Percentiles rank a stretch among this genome's conserved stretches.
Evolutionary conservation across 2,888 invertebrate species (phyloP).

Genomic region (Xylophagus ater): DNA sequence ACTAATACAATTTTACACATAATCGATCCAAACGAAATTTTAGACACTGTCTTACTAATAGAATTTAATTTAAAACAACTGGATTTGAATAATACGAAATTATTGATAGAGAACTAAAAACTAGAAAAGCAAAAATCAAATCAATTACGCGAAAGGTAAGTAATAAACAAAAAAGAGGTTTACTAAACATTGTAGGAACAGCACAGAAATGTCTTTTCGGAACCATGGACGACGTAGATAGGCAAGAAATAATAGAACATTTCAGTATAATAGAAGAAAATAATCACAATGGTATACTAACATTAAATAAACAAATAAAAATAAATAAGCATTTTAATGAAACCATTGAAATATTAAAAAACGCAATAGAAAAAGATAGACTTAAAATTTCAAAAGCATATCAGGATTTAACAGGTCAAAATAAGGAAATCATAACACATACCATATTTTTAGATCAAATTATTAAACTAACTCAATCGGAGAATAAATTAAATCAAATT

Average conservation of each 20-base stretch:
- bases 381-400: conserved; percentile 8
- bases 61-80: conserved; percentile 8
- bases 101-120: conserved; percentile 7
- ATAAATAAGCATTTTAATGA: conserved; percentile 13
- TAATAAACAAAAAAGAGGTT: too few species aligned
- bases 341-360: conserved; percentile 12
- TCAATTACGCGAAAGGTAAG: conserved; percentile 9
- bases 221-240: conserved; percentile 10
- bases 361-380: conserved; percentile 11
- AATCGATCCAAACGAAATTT: conserved; percentile 12
- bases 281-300: conserved; percentile 12
- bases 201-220: conserved; percentile 11
- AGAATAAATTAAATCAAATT: conserved; percentile 5
- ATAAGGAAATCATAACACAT: conserved; percentile 4
- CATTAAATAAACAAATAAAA: conserved; percentile 14
- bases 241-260: conserved; percentile 9
- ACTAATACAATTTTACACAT: conserved; percentile 10
- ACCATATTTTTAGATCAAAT: conserved; percentile 10
- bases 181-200: conserved; percentile 15
- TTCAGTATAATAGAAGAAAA: conserved; percentile 11
- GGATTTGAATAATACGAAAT: too few species aligned
- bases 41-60: conserved; percentile 6
- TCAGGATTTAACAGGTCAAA: too few species aligned
- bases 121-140: conserved; percentile 11
- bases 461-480: conserved; percentile 12